A percentile compares a stretch with the other conserved stretches of the same genome.
These are phyloP conservation scores for Malurus splendens DNA, from an alignment of 2,797 vertebrate species.

Conservation along the genomic window DNA sequence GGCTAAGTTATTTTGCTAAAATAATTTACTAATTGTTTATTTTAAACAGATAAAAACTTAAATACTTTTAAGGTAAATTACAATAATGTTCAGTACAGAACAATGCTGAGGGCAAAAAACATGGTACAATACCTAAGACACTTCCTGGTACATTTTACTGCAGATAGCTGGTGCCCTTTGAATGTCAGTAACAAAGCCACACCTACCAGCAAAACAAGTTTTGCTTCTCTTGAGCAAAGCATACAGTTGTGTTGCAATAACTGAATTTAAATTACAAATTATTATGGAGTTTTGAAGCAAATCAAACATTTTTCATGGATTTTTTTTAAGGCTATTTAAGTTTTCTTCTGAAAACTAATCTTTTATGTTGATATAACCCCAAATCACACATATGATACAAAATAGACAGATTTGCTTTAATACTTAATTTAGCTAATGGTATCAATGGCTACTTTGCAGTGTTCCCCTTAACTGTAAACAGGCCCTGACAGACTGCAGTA, in stretches of 20 bases:
- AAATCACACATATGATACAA: not conserved
- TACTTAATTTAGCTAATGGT: not conserved
- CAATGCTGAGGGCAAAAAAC: not conserved
- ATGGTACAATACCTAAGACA: not conserved
- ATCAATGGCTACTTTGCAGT: not conserved
- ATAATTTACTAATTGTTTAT: not conserved
- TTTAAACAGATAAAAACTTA: not conserved
- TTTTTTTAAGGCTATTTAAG: not conserved
- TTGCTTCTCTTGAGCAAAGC: constrained; percentile 22
- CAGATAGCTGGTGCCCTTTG: not conserved
- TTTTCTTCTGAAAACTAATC: not conserved
- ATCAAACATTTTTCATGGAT: not conserved
- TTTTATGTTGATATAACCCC: not conserved
- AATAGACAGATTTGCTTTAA: not conserved
- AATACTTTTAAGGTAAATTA: not conserved
- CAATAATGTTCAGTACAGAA: not conserved
- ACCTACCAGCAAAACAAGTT: constrained; percentile 40
- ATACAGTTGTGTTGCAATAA: not conserved
- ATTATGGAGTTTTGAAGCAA: not conserved
- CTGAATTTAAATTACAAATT: not conserved
- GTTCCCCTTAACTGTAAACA: not conserved
- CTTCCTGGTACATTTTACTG: not conserved
- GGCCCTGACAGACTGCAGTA: not conserved
- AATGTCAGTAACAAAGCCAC: not conserved
- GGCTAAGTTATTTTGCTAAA: not conserved